phyloP scores from a whole-genome alignment of 2,888 invertebrate species.

The Tetanocera ferruginea region DNA sequence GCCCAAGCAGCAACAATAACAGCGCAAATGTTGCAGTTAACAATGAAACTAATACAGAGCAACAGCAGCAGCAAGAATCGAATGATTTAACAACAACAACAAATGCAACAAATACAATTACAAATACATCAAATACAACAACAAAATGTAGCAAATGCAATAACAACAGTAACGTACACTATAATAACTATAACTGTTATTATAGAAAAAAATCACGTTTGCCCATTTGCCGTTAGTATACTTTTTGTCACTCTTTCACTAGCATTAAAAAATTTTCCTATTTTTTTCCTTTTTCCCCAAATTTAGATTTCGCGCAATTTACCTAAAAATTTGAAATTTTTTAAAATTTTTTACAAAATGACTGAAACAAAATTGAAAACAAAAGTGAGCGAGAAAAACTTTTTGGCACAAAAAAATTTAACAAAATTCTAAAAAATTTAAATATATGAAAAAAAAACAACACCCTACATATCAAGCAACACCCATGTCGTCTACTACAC shows the following conservation, averaged over 20 bases:
- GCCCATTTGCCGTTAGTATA: conserved; percentile 70
- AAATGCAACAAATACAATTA: not conserved
- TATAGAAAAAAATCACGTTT: conserved; percentile 69
- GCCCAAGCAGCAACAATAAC: not conserved
- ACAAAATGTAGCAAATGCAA: conserved; percentile 66
- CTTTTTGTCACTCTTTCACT: conserved; percentile 35
- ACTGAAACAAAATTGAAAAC: conserved; percentile 33
- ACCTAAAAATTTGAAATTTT: conserved; percentile 35
- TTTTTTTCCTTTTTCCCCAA: conserved; percentile 41
- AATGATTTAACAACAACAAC: not conserved
- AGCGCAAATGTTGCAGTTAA: conserved; percentile 19
- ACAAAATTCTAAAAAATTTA: conserved; percentile 34
- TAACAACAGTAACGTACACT: conserved; percentile 66
- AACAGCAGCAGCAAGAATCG: conserved; percentile 13
- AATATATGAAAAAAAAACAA: conserved; percentile 35
- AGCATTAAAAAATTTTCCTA: conserved; percentile 26
- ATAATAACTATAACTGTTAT: conserved; percentile 69
- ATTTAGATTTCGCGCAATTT: conserved; percentile 45
- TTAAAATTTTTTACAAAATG: not conserved
- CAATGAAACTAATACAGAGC: not conserved
- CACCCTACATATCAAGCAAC: not conserved
- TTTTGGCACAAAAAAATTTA: conserved; percentile 18
- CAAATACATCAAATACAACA: conserved; percentile 33
- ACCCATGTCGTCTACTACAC: conserved; percentile 1
- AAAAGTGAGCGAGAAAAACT: conserved; percentile 34